These are phyloP conservation scores for Porites lobata DNA, from an alignment of 92 coral and sea anemone genomes.

Conservation along the genomic window DNA sequence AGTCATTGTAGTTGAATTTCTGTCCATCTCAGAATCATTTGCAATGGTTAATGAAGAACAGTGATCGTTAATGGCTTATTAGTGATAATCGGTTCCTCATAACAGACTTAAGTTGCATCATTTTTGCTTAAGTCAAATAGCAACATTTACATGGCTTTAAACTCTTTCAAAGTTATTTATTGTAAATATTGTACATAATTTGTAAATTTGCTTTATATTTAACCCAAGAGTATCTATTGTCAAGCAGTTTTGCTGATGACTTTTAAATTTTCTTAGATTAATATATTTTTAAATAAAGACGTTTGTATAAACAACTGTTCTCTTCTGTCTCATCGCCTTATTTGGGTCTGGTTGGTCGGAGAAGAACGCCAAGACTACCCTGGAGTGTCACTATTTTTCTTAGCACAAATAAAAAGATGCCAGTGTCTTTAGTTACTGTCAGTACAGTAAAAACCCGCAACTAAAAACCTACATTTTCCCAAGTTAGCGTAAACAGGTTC, in stretches of 20 bases:
- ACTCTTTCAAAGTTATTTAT: conserved; percentile 64
- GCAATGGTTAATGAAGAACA: neutral
- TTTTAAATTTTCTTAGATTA: conserved; percentile 90
- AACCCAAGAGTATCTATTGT: conserved; percentile 65
- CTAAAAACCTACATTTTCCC: no score
- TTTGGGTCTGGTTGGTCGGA: no score
- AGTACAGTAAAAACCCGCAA: no score
- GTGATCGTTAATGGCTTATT: neutral
- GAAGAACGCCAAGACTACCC: no score
- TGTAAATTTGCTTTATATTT: conserved; percentile 83
- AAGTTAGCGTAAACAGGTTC: no score
- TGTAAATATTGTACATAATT: conserved; percentile 88
- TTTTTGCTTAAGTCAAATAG: neutral
- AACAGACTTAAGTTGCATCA: neutral
- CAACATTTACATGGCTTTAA: conserved; percentile 49
- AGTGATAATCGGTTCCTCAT: neutral
- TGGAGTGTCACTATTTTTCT: no score
- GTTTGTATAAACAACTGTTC: conserved; percentile 59
- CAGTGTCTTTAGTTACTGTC: no score
- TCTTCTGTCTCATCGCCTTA: neutral
- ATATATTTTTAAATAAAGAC: conserved; percentile 90
- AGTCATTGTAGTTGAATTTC: neutral
- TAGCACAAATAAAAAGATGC: no score
- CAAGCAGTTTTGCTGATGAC: conserved; percentile 68
- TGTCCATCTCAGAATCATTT: neutral